These are phyloP conservation scores for Nothura maculosa DNA, from an alignment of 2,797 vertebrate genomes.

Conservation along the genomic window DNA sequence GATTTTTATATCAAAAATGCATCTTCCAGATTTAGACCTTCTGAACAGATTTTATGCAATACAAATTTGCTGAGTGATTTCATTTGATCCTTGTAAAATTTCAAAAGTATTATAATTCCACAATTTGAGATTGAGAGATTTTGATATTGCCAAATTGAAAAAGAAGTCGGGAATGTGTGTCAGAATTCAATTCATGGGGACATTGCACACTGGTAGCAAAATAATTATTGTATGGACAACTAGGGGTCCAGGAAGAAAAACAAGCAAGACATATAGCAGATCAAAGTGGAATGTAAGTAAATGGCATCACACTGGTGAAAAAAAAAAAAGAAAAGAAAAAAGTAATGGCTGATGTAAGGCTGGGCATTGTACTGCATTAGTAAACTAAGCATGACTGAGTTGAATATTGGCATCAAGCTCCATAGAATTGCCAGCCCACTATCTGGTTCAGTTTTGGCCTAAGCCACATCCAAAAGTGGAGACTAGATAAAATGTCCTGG, in stretches of 20 bases:
- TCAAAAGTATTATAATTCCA: not conserved
- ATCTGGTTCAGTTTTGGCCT: not conserved
- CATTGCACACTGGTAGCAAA: not conserved
- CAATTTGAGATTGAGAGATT: not conserved
- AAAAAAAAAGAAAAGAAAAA: too few relatives aligned
- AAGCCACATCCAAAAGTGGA: not conserved
- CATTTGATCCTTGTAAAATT: not conserved
- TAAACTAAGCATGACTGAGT: too few relatives aligned
- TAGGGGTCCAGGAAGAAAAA: not conserved
- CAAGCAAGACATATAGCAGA: not conserved
- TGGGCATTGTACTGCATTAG: too few relatives aligned
- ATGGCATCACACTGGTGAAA: not conserved
- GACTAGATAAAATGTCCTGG: not conserved
- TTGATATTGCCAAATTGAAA: not conserved
- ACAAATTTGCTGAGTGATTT: not conserved
- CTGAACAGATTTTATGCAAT: not conserved
- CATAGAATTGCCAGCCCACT: fast-evolving
- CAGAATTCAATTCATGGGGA: not conserved
- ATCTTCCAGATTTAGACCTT: not conserved
- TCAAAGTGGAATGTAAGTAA: not conserved
- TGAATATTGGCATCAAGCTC: not conserved
- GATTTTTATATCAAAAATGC: not conserved
- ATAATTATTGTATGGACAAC: not conserved
- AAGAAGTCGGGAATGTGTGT: not conserved
- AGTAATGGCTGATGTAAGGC: too few relatives aligned